Conservation (phyloP, 2,888 invertebrate species). For the Campoletis raptor region DNA sequence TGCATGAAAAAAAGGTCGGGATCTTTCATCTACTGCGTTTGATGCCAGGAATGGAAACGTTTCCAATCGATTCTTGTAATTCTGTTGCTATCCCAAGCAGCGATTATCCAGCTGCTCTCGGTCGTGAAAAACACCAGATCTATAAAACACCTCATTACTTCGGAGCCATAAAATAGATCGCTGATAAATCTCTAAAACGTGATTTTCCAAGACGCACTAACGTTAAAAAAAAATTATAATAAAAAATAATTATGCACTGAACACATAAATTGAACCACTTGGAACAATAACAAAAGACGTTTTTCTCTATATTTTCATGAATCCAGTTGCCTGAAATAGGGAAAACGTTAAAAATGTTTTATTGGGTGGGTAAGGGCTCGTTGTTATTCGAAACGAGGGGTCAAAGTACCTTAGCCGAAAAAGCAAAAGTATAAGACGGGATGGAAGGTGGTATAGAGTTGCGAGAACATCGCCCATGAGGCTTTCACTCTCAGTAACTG, state of each 20-base stretch:
- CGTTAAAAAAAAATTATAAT: background rate
- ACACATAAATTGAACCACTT: background rate
- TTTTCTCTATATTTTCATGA: background rate
- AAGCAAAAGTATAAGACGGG: conserved; percentile 23
- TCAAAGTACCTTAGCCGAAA: conserved; percentile 42
- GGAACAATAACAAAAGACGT: background rate
- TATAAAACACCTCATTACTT: background rate
- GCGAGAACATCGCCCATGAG: conserved; percentile 21
- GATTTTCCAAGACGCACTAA: background rate
- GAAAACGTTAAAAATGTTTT: conserved; percentile 2
- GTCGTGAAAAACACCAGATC: background rate
- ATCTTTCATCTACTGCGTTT: conserved; percentile 23
- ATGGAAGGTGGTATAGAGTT: conserved; percentile 16
- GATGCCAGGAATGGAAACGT: conserved; percentile 31
- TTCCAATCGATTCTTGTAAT: conserved; percentile 21
- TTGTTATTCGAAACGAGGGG: conserved; percentile 31
- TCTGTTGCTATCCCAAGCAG: conserved; percentile 7
- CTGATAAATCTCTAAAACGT: background rate
- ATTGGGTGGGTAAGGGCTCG: conserved; percentile 1
- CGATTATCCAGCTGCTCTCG: conserved; percentile 1
- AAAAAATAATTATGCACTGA: background rate
- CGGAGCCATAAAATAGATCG: background rate
- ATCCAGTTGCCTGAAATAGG: background rate
- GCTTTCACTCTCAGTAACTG: conserved; percentile 40
- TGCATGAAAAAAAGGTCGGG: background rate